A percentile compares a stretch with the other conserved stretches of the same genome.
Evolutionary conservation across 2,888 invertebrate species (phyloP).

Genomic region (Caenorhabditis sp.): DNA sequence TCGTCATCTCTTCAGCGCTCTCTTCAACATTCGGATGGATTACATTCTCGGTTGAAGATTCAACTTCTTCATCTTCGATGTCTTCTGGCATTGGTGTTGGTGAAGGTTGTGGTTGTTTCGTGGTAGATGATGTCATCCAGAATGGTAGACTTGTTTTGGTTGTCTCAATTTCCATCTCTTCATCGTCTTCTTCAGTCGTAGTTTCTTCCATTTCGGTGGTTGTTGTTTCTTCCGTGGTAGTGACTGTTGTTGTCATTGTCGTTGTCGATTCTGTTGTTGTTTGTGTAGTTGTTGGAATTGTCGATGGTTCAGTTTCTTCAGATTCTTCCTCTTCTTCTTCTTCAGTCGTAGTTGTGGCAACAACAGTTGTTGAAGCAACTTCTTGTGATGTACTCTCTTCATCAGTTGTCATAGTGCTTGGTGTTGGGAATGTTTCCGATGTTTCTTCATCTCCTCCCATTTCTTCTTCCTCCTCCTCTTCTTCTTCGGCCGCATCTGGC

Average conservation of each 20-base stretch:
- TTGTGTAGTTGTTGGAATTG: neutral
- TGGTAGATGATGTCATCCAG: constrained; percentile 49
- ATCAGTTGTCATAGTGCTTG: constrained; percentile 20
- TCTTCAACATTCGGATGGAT: neutral
- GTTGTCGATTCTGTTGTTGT: neutral
- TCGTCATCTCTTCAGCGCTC: constrained; percentile 3
- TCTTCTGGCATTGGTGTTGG: constrained; percentile 9
- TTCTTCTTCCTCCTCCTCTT: constrained; percentile 24
- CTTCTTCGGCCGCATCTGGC: constrained; percentile 22
- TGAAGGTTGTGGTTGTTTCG: constrained; percentile 8
- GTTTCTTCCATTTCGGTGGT: constrained; percentile 27
- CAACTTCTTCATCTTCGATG: constrained; percentile 22
- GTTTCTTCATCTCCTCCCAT: constrained; percentile 25
- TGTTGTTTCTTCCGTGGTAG: neutral
- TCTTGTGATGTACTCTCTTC: neutral
- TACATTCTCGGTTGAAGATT: constrained; percentile 14
- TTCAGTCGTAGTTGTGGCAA: neutral
- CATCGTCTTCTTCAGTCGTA: constrained; percentile 20
- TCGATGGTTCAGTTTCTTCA: neutral
- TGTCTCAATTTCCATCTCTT: constrained; percentile 17
- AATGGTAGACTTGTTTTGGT: constrained; percentile 48
- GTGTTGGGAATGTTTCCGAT: constrained; percentile 36
- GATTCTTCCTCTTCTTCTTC: constrained; percentile 2
- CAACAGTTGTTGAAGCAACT: neutral
- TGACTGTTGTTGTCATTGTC: neutral